Evolutionary conservation across 1,140 invertebrate species (phyloP).

Genomic region (Drosophila suzukii): DNA sequence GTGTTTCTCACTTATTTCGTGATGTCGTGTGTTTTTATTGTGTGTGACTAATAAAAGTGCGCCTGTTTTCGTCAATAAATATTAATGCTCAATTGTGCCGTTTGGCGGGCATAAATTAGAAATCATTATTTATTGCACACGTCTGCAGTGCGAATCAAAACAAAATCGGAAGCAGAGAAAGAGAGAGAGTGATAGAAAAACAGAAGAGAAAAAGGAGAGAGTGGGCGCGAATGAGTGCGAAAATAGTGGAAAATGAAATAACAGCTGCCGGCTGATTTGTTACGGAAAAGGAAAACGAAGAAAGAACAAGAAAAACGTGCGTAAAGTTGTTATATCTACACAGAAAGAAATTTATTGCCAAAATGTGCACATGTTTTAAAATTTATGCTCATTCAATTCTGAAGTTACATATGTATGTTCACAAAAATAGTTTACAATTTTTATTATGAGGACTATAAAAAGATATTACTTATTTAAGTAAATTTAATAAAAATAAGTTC

Average conservation of each 20-base stretch:
- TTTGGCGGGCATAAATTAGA: conserved; percentile 32
- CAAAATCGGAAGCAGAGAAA: conserved; percentile 25
- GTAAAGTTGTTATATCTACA: conserved; percentile 13
- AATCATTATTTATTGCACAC: conserved; percentile 38
- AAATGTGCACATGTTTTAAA: background rate
- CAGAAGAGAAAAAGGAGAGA: background rate
- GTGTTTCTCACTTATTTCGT: conserved; percentile 24
- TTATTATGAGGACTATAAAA: too few relatives aligned
- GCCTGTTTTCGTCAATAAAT: conserved; percentile 25
- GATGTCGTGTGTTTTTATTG: conserved; percentile 16
- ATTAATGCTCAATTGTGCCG: conserved; percentile 31
- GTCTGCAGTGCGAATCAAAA: conserved; percentile 39
- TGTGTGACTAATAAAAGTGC: conserved; percentile 15
- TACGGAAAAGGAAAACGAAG: conserved; percentile 36
- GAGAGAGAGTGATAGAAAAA: conserved; percentile 2
- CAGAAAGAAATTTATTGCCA: background rate
- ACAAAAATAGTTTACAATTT: too few relatives aligned
- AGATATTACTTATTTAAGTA: too few relatives aligned
- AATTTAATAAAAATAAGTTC: too few relatives aligned
- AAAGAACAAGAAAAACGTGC: conserved; percentile 33
- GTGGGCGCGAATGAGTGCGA: conserved; percentile 23
- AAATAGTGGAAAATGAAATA: conserved; percentile 20
- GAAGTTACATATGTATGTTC: too few relatives aligned
- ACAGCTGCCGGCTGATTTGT: conserved; percentile 52
- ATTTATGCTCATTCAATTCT: too few relatives aligned